Evolutionary conservation across 2,113 vertebrate genomes (phyloP), one percentile per base, ranked within the genome.

Genomic region (Lepus europaeus): DNA sequence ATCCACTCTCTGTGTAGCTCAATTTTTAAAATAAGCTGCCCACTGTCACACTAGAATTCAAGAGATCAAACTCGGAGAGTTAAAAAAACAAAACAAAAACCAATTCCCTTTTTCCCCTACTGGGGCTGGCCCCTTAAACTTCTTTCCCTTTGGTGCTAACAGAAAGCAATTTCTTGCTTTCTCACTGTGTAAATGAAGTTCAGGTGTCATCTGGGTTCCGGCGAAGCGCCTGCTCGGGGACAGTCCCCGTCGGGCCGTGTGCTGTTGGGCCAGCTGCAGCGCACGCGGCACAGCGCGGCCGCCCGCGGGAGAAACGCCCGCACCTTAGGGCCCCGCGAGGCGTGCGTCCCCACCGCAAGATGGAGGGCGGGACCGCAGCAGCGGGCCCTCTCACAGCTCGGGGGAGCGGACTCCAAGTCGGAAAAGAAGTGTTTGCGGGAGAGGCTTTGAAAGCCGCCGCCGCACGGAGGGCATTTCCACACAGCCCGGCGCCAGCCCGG

Each of bases 311-410:
- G 69, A 72, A 14, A 33, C 64, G n/a, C 82, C 82, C 49, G 39
- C 29, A 25, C 80, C 16, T 23, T 2, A 10, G 1, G 33, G 33
- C 33, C 53, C 53, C 69, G 2, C 66, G 27, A 64, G 74, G 73
- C 86, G 89, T 33, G 94, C 0, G 84, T 1, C 59, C 84, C 23
- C 64, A 61, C n/a, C 1, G 73, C 92, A 80, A 76, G 79, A 91
- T 80, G 96, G 87, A 94, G 74, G 63, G 84, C 72, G 14, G 56
- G 63, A 22, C 49, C 89, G 86, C 14, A 13, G 64, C 56, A 3
- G 64, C 45, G 22, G 78, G 16, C 9, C n/a, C 63, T 29, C 20
- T 6, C 84, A 27, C 72, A 7, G 59, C 70, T 6, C 45, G 0
- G 53, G 68, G 74, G 39, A 31, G 0, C 12, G 0, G 36, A 17